Conservation (phyloP, 2,888 invertebrate species). For the Acleris emargana region DNA sequence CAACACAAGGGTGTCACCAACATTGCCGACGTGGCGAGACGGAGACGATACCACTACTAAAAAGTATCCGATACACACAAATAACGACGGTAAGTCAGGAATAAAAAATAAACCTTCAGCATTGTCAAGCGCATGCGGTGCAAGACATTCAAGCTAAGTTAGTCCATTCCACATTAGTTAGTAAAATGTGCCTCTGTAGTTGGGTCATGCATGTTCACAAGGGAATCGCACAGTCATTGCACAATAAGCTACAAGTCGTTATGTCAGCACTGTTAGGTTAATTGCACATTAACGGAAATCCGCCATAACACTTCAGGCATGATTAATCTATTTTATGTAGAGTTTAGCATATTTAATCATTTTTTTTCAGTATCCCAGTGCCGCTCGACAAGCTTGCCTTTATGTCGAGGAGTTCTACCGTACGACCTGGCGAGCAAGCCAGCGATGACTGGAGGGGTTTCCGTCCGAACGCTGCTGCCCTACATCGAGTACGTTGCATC, state of each 20-base stretch:
- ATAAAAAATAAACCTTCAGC: neutral
- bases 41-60: slow-evolving; percentile 70
- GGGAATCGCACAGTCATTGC: slow-evolving; percentile 12
- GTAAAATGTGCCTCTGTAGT: neutral
- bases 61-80: slow-evolving; percentile 69
- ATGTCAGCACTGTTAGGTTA: slow-evolving; percentile 1
- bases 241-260: neutral
- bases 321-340: neutral
- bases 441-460: slow-evolving; percentile 62
- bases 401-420: slow-evolving; percentile 86
- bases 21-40: slow-evolving; percentile 82
- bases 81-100: slow-evolving; percentile 70
- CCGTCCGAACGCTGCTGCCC: slow-evolving; percentile 70
- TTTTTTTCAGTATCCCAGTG: slow-evolving; percentile 75
- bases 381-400: slow-evolving; percentile 75
- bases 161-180: neutral
- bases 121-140: slow-evolving; percentile 25
- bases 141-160: slow-evolving; percentile 5
- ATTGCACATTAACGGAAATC: neutral
- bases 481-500: slow-evolving; percentile 84
- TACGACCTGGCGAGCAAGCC: slow-evolving; percentile 85
- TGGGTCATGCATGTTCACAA: slow-evolving; percentile 9
- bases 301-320: neutral
- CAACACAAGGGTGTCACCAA: slow-evolving; percentile 85
- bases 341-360: slow-evolving; percentile 16